Conservation (phyloP, 2,797 vertebrate genomes). For the Scyliorhinus canicula region DNA sequence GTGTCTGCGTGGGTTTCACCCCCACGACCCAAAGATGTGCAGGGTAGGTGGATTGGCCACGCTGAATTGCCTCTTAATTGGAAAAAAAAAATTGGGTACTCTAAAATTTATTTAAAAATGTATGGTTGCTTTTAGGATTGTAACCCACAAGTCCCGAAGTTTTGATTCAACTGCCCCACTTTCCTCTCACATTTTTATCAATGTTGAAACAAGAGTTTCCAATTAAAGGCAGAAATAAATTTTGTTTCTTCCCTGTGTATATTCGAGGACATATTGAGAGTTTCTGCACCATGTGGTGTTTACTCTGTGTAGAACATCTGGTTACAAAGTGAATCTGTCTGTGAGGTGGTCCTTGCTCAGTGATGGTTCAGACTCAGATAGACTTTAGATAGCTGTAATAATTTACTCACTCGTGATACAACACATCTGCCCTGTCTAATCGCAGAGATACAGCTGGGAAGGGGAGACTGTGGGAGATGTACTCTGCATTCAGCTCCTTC, state of each 20-base stretch:
- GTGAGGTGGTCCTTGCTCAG: not conserved
- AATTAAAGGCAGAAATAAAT: not conserved
- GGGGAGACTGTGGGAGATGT: not conserved
- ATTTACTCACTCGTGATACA: conserved; percentile 1
- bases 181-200: no score
- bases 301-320: not conserved
- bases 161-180: not conserved
- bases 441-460: not conserved
- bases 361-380: not conserved
- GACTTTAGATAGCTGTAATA: not conserved
- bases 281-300: not conserved
- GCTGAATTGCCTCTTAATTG: no score
- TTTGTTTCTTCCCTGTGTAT: not conserved
- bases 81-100: no score
- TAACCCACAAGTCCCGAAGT: not conserved
- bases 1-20: no score
- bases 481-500: not conserved
- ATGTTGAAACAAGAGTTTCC: not conserved
- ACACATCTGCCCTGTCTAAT: not conserved
- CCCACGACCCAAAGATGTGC: no score
- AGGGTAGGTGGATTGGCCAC: no score
- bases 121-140: not conserved
- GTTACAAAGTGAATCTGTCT: not conserved
- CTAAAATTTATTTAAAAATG: no score
- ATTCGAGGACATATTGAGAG: not conserved